Conservation (phyloP, 2,797 vertebrate species). For the Vireo griseus region DNA sequence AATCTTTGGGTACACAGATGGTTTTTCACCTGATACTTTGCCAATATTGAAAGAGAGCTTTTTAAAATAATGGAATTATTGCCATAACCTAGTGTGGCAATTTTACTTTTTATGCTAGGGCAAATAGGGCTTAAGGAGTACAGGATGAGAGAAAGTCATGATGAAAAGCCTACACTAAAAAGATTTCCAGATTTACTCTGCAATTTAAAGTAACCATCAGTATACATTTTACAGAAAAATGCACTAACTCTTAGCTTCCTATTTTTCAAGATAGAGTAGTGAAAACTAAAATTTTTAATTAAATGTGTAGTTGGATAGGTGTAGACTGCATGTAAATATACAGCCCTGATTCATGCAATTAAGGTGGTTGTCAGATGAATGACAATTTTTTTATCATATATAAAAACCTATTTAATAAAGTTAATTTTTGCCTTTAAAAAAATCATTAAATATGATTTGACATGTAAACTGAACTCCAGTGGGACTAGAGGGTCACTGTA, state of each 20-base stretch:
- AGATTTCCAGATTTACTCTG: not conserved
- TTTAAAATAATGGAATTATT: not conserved
- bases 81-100: not conserved
- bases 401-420: not conserved
- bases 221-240: not conserved
- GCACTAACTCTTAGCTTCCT: not conserved
- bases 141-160: not conserved
- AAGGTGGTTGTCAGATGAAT: not conserved
- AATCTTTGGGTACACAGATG: not conserved
- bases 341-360: not conserved
- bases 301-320: not conserved
- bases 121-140: not conserved
- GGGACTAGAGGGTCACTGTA: not conserved
- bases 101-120: not conserved
- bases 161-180: not conserved
- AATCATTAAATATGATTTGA: not conserved
- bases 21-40: not conserved
- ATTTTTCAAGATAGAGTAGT: not conserved
- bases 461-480: not conserved
- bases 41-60: not conserved
- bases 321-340: not conserved
- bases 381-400: rapidly evolving
- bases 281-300: not conserved
- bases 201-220: not conserved
- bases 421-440: not conserved